A percentile compares a stretch with the other conserved stretches of the same genome.
phyloP scores from a whole-genome alignment of 2,797 vertebrate genomes.

The Ceryle rudis region DNA sequence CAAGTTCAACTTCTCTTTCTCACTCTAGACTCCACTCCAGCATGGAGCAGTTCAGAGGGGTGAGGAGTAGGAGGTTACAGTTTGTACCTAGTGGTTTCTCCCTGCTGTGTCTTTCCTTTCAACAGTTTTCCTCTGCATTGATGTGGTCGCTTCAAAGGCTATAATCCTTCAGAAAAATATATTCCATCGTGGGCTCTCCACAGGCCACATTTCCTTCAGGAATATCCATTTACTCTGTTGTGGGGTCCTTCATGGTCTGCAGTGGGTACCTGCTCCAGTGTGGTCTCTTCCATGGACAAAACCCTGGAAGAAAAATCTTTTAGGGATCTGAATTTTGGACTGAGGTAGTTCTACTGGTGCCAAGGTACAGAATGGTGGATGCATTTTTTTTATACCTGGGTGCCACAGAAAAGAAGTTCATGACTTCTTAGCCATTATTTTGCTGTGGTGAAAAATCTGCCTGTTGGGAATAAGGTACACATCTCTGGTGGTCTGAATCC shows the following conservation, averaged over 20 bases:
- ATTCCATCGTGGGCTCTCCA: neutral
- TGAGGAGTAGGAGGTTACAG: neutral
- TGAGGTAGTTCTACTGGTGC: neutral
- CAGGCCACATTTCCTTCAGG: neutral
- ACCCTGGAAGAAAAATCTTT: neutral
- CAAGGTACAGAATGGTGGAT: neutral
- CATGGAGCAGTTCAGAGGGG: fast-evolving
- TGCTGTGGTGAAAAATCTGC: neutral
- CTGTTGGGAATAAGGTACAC: neutral
- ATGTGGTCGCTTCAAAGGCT: neutral
- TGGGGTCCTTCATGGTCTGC: too few relatives aligned
- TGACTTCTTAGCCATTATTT: neutral
- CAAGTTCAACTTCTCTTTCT: neutral
- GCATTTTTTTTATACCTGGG: neutral
- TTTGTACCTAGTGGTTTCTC: neutral
- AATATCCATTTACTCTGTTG: neutral
- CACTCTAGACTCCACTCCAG: neutral
- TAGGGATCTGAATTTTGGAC: neutral
- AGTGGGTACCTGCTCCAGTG: neutral
- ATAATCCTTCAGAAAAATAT: neutral
- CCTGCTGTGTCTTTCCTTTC: neutral
- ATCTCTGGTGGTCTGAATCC: neutral
- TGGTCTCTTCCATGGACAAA: neutral
- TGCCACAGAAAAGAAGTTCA: neutral
- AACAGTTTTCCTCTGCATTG: neutral